These are phyloP conservation scores for Helarctos malayanus DNA, from an alignment of 2,797 vertebrate species.

Conservation along the genomic window DNA sequence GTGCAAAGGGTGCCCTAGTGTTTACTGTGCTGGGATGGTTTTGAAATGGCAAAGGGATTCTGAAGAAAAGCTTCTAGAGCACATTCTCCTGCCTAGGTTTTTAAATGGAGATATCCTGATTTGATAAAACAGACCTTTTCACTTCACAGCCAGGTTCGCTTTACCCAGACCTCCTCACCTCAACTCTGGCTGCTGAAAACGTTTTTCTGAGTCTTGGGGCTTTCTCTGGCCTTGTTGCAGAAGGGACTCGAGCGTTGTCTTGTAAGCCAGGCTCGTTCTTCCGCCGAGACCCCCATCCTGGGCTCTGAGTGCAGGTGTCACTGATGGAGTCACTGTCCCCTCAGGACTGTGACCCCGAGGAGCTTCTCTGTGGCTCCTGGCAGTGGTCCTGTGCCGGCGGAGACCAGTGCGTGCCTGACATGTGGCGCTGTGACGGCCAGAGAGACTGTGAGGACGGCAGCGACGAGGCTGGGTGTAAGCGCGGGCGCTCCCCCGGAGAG, in stretches of 20 bases:
- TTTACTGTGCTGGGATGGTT: not conserved
- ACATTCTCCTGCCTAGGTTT: not conserved
- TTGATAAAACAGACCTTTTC: not conserved
- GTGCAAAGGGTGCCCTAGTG: not conserved
- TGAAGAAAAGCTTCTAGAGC: not conserved
- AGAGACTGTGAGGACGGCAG: constrained; percentile 92
- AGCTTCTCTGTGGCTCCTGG: constrained; percentile 85
- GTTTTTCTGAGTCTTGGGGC: not conserved
- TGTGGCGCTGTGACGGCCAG: constrained; percentile 94
- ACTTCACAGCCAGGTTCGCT: not conserved
- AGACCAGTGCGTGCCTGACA: constrained; percentile 91
- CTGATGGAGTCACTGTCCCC: not conserved
- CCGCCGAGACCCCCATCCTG: not conserved
- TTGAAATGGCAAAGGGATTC: not conserved
- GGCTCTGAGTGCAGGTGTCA: accelerated
- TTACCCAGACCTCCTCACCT: not conserved
- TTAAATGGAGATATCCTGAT: not conserved
- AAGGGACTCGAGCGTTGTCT: too few species aligned
- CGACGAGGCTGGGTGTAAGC: constrained; percentile 94
- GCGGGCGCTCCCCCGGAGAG: accelerated
- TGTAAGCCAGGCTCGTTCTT: not conserved
- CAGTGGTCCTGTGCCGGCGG: constrained; percentile 92
- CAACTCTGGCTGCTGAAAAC: not conserved
- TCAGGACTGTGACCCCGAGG: constrained; percentile 89
- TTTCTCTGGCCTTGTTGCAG: not conserved